Conservation (phyloP, 2,888 invertebrate genomes). For the Dione vanillae region DNA sequence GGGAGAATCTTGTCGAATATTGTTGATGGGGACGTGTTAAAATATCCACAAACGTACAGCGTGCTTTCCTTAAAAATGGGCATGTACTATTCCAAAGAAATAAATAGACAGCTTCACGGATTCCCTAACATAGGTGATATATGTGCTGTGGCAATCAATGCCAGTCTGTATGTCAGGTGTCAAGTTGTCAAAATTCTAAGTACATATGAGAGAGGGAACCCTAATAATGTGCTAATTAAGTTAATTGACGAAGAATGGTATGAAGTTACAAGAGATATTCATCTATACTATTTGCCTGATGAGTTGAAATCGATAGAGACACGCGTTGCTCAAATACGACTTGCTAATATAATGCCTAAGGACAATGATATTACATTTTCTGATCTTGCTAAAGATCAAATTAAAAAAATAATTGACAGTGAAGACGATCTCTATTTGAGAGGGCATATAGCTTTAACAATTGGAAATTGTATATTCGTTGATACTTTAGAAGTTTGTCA, state of each 20-base stretch:
- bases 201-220: constrained; percentile 59
- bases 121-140: constrained; percentile 81
- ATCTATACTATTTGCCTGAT: constrained; percentile 79
- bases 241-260: constrained; percentile 85
- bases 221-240: constrained; percentile 74
- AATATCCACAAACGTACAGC: constrained; percentile 66
- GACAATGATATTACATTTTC: constrained; percentile 74
- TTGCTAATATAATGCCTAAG: constrained; percentile 69
- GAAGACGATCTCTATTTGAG: constrained; percentile 69
- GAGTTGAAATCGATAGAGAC: constrained; percentile 76
- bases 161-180: constrained; percentile 81
- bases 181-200: constrained; percentile 77
- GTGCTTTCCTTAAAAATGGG: constrained; percentile 69
- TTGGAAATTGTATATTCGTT: constrained; percentile 87
- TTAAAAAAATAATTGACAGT: constrained; percentile 60
- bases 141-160: constrained; percentile 80
- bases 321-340: constrained; percentile 67
- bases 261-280: constrained; percentile 66
- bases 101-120: constrained; percentile 65
- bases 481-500: constrained; percentile 85
- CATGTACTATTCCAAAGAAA: constrained; percentile 66
- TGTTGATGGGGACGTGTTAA: constrained; percentile 52
- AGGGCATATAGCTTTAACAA: constrained; percentile 80
- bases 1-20: constrained; percentile 74
- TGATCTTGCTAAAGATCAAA: constrained; percentile 58